Base-by-base conservation (phyloP, 2,113 vertebrate genomes). In the Tympanuchus pallidicinctus region DNA sequence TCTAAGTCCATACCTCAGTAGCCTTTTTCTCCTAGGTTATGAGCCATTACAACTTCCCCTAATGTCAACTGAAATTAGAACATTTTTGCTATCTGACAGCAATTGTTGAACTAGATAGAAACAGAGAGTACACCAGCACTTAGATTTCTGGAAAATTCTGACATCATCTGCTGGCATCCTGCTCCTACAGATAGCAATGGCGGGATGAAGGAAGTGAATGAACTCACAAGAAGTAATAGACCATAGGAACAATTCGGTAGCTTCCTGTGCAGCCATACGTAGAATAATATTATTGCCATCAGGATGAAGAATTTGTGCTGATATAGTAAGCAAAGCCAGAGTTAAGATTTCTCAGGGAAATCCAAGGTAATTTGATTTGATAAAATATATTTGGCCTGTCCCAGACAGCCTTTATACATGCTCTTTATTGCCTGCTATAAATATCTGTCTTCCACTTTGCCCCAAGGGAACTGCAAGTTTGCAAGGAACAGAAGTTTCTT, bases 131-230 rank as follows among this genome's bases (percentile, higher is more conserved):
- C 13, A 75, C 48, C 32, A 69, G 73, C 65, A 27, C 43, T 69
- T 83, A 36, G n/a, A 88, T 69, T 94, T 94, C 88, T 88, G 85
- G 76, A 87, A 86, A 86, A 85, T 91, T 83, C 61, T 93, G 89
- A 81, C 73, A 57, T 86, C 87, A 78, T 77, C 10, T 45, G 36
- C 59, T 88, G 85, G 61, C 85, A 72, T 82, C 30, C 47, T 93
- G 36, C 12, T 94, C 40, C 76, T 20, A 38, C 27, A 34, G 16
- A 83, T 82, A 81, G 52, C 1, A 12, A 79, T 76, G 73, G 61
- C 34, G 43, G 57, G n/a, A 90, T 56, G 45, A 83, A 30, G 42
- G 36, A 82, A 86, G 59, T 54, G 54, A 91, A 90, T 63, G 69
- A 91, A 40, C 52, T 90, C 80, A 88, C 30, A 45, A 86, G 82